A percentile compares a stretch with the other conserved stretches of the same genome.
Evolutionary conservation across 2,888 invertebrate species (phyloP).

Genomic region (Oligia latruncula): DNA sequence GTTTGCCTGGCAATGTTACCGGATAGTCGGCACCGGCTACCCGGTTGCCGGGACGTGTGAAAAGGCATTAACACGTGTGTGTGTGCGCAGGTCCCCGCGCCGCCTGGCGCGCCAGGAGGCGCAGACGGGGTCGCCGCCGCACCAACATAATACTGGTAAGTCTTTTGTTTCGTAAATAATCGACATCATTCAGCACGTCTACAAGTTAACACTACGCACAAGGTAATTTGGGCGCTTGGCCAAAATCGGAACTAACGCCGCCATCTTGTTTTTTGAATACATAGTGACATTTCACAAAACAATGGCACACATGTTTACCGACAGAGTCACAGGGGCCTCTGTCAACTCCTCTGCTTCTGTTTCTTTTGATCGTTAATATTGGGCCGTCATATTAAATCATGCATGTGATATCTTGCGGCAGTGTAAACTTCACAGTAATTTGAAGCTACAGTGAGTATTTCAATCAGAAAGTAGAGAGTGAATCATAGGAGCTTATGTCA

Average conservation of each 20-base stretch:
- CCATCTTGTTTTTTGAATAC: background rate
- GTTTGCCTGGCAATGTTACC: no score
- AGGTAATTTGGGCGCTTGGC: background rate
- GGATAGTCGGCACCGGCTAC: no score
- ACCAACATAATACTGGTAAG: constrained; percentile 53
- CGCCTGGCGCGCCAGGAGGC: constrained; percentile 84
- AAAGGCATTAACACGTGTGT: background rate
- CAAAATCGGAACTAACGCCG: background rate
- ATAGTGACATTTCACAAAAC: background rate
- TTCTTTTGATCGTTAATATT: no score
- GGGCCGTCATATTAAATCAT: background rate
- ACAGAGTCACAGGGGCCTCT: background rate
- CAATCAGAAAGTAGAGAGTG: background rate
- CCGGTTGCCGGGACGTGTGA: no score
- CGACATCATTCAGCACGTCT: background rate
- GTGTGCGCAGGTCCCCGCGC: constrained; percentile 76
- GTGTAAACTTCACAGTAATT: background rate
- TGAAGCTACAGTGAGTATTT: background rate
- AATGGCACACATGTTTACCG: background rate
- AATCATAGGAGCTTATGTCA: no score
- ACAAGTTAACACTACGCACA: no score
- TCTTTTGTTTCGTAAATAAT: background rate
- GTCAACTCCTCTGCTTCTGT: background rate
- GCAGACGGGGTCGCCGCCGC: constrained; percentile 82
- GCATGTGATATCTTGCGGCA: background rate